Evolutionary conservation across 2,113 vertebrate species (phyloP), one percentile per base, ranked within the genome.

Genomic region (Cyphomyrus discorhynchus): DNA sequence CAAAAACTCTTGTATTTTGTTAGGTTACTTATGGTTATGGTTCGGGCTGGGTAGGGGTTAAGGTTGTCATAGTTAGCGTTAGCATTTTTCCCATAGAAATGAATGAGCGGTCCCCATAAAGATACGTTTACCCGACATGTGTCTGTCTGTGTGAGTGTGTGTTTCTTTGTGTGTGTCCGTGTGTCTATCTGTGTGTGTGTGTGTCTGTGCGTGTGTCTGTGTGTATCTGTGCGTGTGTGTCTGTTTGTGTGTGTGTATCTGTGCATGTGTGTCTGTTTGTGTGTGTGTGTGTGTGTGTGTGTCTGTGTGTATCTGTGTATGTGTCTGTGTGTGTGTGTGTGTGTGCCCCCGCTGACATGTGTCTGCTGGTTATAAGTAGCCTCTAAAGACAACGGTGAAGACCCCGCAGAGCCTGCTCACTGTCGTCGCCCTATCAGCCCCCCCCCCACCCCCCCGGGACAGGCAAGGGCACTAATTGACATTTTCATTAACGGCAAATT

Each of bases 401-500:
- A 91, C 89, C 92, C 93, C 93, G 92, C 93, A 84, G 56, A 95
- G 93, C 91, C 93, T 93, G 94, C 92, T 92, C 93, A 93, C 94
- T 93, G 90, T 90, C 90, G 92, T 92, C 92, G 93, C 91, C 92
- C 92, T 93, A 96, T 96, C 96, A 96, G 95, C 96, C 95, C 92
- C 91, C 91, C 96, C 95, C 92, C 91, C 90, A 95, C 92, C 91
- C 91, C 96, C 95, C 94, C 92, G 93, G 96, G 96, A 97, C 96
- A 94, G 96, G 96, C 95, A 93, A 94, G 93, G 89, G 94, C 94
- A 96, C 96, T 96, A 95, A 96, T 95, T 97, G 97, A 98, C 97
- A 96, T 97, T 97, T 98, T 97, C 97, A 98, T 98, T 97, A 97
- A 97, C 94, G 92, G 94, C 94, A 95, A 97, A 98, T 98, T 97